phyloP scores from a whole-genome alignment of 2,888 invertebrate species.

The Erebia palarica region DNA sequence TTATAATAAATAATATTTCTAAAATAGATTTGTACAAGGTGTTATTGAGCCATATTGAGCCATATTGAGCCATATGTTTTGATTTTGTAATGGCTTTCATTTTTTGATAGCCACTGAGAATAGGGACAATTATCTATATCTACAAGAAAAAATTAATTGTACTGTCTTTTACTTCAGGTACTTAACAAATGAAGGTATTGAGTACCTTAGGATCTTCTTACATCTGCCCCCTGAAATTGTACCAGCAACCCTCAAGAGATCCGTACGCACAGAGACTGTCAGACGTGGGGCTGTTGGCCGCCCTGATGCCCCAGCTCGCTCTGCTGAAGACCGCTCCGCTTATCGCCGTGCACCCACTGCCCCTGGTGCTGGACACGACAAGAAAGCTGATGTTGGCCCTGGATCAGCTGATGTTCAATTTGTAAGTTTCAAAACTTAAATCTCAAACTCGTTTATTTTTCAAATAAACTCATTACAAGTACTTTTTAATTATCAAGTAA shows the following conservation, averaged over 20 bases:
- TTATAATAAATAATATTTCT: too few relatives aligned
- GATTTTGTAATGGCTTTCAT: too few relatives aligned
- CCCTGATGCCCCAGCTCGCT: slow-evolving; percentile 87
- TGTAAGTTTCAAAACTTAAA: slow-evolving; percentile 63
- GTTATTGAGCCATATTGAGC: too few relatives aligned
- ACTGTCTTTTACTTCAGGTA: slow-evolving; percentile 80
- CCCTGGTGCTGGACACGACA: slow-evolving; percentile 87
- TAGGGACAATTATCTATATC: too few relatives aligned
- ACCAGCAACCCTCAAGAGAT: slow-evolving; percentile 97
- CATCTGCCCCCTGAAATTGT: slow-evolving; percentile 99
- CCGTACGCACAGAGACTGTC: slow-evolving; percentile 92
- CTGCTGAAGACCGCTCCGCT: slow-evolving; percentile 91
- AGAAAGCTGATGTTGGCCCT: slow-evolving; percentile 98
- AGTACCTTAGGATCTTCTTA: slow-evolving; percentile 96
- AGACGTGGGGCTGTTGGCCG: slow-evolving; percentile 88
- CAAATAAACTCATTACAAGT: too few relatives aligned
- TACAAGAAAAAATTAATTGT: not conserved
- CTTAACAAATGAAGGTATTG: slow-evolving; percentile 98
- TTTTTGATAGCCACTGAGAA: too few relatives aligned
- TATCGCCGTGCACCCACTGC: slow-evolving; percentile 90
- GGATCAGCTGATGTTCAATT: slow-evolving; percentile 97
- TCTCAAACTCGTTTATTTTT: too few relatives aligned
- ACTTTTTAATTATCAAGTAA: too few relatives aligned
- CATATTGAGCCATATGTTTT: too few relatives aligned
- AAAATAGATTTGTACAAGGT: too few relatives aligned